These are phyloP conservation scores for Orchesella cincta DNA, from an alignment of 1,140 invertebrate genomes.

Conservation along the genomic window DNA sequence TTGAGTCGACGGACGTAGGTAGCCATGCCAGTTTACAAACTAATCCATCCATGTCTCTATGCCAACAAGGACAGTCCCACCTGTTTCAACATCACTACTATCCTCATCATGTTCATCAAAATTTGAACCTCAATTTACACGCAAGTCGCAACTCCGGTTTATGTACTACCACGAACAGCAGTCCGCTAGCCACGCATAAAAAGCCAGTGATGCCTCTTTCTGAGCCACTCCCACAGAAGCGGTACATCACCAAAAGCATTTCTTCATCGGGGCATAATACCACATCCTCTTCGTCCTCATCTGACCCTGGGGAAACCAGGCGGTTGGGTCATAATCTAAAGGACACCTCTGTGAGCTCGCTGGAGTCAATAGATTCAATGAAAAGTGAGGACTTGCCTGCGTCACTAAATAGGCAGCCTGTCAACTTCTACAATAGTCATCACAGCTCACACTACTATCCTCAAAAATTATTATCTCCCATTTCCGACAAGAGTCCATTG, in stretches of 20 bases:
- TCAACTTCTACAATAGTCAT: neutral
- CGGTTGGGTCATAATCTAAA: constrained; percentile 35
- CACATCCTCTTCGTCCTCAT: constrained; percentile 19
- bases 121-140: constrained; percentile 6
- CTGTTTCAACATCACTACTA: neutral
- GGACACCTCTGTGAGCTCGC: constrained; percentile 47
- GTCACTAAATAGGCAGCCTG: constrained; percentile 1
- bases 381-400: constrained; percentile 42
- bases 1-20: neutral
- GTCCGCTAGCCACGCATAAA: constrained; percentile 18
- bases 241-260: neutral
- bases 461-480: constrained; percentile 71
- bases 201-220: constrained; percentile 37
- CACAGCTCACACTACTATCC: neutral
- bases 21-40: constrained; percentile 20
- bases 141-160: neutral
- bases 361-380: constrained; percentile 49
- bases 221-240: constrained; percentile 46
- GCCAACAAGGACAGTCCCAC: constrained; percentile 4
- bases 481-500: constrained; percentile 86
- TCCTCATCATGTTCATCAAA: constrained; percentile 9
- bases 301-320: constrained; percentile 22
- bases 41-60: constrained; percentile 38
- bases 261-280: constrained; percentile 21
- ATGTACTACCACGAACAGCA: constrained; percentile 29